Base-by-base conservation (phyloP, 92 coral and sea anemone genomes). In the Parazoanthus atlanticus region DNA sequence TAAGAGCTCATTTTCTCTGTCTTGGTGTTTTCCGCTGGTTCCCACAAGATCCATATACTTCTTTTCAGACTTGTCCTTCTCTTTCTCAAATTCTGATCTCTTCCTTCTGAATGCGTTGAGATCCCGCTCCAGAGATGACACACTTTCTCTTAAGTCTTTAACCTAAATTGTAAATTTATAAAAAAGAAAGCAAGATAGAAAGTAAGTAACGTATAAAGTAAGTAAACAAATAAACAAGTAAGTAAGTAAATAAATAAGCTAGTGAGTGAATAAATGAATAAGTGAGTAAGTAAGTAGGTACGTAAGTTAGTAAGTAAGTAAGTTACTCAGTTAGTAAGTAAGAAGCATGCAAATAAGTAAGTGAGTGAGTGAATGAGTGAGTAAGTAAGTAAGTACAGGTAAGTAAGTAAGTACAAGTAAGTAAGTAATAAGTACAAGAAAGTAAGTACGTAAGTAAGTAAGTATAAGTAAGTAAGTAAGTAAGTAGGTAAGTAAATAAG, bases 1-100 rank as follows among this genome's bases (percentile, higher is more conserved):
- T 74, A 81, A 23, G 30, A 92, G 89, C 28, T 81, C 88, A 32
- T 92, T 84, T 28, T 84, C 87, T 28, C 78, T 71, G 67, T 84
- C 87, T 43, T 84, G 78, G 30, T 8, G 29, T 30, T 41, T 84
- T 19, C 87, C 87, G 40, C 74, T 74, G 12, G 87, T 36, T 9
- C 87, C 87, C 4, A 84, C 78, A 33, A 84, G 87, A 40, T 84
- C 69, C 87, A 28, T 28, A 54, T 84, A 84, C 40, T 70, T 84
- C 78, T 17, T 69, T 13, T 84, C 87, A 72, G 87, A 84, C 65
- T 69, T 69, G 77, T 84, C 87, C 29, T 84, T 84, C 25, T 84
- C 78, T 26, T 84, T 84, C 87, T 84, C 87, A 5, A 84, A 74
- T 43, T 84, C 87, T 71, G 87, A 84, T 31, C 77, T 84, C 65